Evolutionary conservation across 2,797 vertebrate genomes (phyloP), one percentile per base, ranked within the genome.

Genomic region (Caiman crocodilus): DNA sequence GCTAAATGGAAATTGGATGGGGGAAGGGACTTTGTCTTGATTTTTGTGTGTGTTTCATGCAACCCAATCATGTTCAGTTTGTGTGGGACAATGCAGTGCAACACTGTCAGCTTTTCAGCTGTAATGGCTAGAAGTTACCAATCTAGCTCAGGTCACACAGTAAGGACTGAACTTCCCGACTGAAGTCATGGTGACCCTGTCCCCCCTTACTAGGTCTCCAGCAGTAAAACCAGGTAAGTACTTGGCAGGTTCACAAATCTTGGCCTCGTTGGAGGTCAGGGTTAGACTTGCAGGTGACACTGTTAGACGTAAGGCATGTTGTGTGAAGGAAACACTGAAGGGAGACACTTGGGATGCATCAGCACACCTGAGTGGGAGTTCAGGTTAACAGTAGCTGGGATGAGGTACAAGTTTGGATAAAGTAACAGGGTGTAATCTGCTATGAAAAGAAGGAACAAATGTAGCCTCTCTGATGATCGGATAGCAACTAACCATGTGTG

Each of bases 1-100:
- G 71, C 67, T 92, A 82, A 92, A 87, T 82, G 85, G 90, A 90
- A 95, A 88, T 56, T 84, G 81, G 55, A 7, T 16, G 35, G 15
- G 28, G 18, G 83, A 0, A 0, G 58, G 9, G 57, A 90, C 71
- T 81, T 90, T 79, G 71, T 17, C 67, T 87, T 73, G 82, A 0
- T 5, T 50, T 84, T 30, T 71, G 16, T 83, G 4, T 83, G 55
- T 79, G n/a, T 77, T 73, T 50, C 93, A 26, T 83, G 2, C 77
- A 85, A 4, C 59, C 80, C 74, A 84, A 7, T 82, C 88, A 79
- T 89, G 25, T 79, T 30, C 35, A 6, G 83, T 76, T 76, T 76
- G 25, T 95, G 21, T 35, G 59, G 2, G 6, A 1, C 12, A 17
- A 60, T 84, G 59, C 35, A 32, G 64, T 61, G 71, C 60, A 93